These are phyloP conservation scores for Bellardia pandia DNA, from an alignment of 2,888 invertebrate species.

Conservation along the genomic window DNA sequence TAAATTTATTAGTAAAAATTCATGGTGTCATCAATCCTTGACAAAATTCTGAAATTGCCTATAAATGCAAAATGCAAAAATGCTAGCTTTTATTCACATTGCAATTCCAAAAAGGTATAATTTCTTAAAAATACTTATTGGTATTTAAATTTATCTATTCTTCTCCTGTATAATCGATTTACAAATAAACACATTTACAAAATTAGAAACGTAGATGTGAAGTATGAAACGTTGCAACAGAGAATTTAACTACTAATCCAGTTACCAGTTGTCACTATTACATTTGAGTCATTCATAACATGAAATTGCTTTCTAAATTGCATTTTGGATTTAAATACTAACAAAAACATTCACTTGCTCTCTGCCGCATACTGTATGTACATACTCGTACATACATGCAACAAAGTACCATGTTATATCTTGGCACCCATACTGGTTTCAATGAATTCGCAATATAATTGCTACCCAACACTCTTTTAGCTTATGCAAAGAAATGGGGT, in stretches of 20 bases:
- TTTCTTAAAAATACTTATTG: neutral
- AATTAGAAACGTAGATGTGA: neutral
- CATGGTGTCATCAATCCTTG: no score
- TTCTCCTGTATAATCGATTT: neutral
- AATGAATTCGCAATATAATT: slow-evolving; percentile 43
- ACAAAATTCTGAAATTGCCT: no score
- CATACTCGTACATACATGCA: neutral
- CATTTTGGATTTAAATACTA: slow-evolving; percentile 59
- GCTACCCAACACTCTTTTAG: neutral
- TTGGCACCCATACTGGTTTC: neutral
- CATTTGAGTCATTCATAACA: slow-evolving; percentile 51
- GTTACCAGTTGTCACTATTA: slow-evolving; percentile 45
- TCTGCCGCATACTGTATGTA: neutral
- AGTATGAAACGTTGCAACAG: slow-evolving; percentile 13
- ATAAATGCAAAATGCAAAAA: no score
- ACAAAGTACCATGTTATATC: neutral
- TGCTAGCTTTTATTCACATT: no score
- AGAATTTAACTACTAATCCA: slow-evolving; percentile 32
- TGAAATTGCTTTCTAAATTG: slow-evolving; percentile 65
- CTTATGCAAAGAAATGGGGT: neutral
- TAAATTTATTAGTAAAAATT: no score
- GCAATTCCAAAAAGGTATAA: neutral
- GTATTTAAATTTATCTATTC: neutral
- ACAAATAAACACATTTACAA: slow-evolving; percentile 1
- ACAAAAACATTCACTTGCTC: neutral